Conservation (phyloP, 2,888 invertebrate genomes). For the Troides oblongomaculatus region DNA sequence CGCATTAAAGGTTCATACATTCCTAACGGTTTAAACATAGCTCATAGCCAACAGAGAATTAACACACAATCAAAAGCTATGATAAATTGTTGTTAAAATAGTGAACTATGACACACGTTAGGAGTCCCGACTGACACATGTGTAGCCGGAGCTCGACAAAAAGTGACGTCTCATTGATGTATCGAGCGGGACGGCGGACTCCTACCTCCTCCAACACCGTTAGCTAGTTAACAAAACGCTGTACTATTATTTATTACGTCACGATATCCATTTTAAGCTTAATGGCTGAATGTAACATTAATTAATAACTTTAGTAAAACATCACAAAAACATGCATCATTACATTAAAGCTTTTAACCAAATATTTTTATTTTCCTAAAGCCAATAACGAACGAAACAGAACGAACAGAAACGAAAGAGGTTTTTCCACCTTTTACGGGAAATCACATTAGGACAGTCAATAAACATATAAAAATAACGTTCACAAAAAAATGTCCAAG, state of each 20-base stretch:
- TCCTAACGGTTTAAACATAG: constrained; percentile 37
- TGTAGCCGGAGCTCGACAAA: constrained; percentile 56
- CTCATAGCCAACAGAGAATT: constrained; percentile 46
- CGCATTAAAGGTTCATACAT: constrained; percentile 21
- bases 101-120: constrained; percentile 70
- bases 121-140: constrained; percentile 44
- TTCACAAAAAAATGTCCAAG: too few relatives aligned
- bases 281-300: constrained; percentile 32
- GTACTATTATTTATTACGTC: constrained; percentile 59
- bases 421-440: not conserved
- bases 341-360: not conserved
- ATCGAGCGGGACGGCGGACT: constrained; percentile 60
- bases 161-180: constrained; percentile 72
- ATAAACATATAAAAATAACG: too few relatives aligned
- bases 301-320: constrained; percentile 19
- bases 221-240: constrained; percentile 68
- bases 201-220: constrained; percentile 62
- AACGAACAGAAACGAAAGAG: too few relatives aligned
- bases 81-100: constrained; percentile 67
- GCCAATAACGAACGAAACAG: not conserved
- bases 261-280: constrained; percentile 48
- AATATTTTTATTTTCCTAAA: not conserved
- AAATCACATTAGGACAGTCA: not conserved
- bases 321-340: not conserved
- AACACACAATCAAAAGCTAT: constrained; percentile 49